These are phyloP conservation scores for Enteromius trimaculatus DNA, from an alignment of 2,797 vertebrate genomes.

Conservation along the genomic window DNA sequence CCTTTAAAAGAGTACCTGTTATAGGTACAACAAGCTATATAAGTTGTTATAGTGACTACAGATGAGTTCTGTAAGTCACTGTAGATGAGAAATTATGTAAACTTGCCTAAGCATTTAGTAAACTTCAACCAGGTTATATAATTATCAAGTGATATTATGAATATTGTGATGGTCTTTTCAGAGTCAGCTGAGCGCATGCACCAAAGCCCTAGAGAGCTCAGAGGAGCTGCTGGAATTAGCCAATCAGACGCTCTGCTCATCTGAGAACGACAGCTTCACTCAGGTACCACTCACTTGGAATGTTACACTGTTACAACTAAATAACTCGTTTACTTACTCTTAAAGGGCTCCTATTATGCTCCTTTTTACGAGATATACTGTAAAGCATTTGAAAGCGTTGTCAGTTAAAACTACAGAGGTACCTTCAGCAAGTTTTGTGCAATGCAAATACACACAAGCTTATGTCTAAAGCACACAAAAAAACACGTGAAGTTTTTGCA, in stretches of 20 bases:
- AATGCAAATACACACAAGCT: too few relatives aligned
- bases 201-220: conserved; percentile 93
- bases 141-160: background rate
- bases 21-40: too few relatives aligned
- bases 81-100: background rate
- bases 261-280: conserved; percentile 81
- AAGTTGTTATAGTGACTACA: background rate
- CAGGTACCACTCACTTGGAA: conserved; percentile 79
- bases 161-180: conserved; percentile 60
- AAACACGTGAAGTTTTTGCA: too few relatives aligned
- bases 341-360: background rate
- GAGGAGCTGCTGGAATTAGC: conserved; percentile 93
- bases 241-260: conserved; percentile 89
- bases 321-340: background rate
- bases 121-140: background rate
- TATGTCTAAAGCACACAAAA: too few relatives aligned
- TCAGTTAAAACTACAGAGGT: too few relatives aligned
- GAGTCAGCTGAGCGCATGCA: conserved; percentile 90
- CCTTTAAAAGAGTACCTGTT: too few relatives aligned
- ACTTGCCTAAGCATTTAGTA: background rate
- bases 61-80: background rate
- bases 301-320: conserved; percentile 3
- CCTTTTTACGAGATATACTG: background rate
- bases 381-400: background rate
- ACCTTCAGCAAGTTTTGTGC: too few relatives aligned